Conservation (phyloP, 2,888 invertebrate species). For the Desoria tigrina region DNA sequence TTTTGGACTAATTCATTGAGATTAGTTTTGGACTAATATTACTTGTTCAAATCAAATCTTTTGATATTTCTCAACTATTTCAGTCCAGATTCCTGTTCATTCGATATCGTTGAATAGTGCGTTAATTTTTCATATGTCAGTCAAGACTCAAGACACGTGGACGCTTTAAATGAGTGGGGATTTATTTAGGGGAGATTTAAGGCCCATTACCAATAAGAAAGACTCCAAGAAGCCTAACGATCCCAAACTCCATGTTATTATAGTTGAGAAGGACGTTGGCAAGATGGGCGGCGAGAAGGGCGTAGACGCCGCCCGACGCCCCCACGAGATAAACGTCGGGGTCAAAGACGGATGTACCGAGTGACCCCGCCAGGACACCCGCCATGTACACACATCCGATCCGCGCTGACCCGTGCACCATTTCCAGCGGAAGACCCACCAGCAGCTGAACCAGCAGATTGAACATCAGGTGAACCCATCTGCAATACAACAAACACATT, state of each 20-base stretch:
- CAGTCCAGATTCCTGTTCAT: no score
- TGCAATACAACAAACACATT: no score
- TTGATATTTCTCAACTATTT: no score
- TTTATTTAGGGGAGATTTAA: background rate
- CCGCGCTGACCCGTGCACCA: slow-evolving; percentile 90
- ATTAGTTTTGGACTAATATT: no score
- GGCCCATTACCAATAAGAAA: slow-evolving; percentile 78
- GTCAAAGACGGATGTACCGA: slow-evolving; percentile 88
- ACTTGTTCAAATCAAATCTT: no score
- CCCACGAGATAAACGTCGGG: slow-evolving; percentile 93
- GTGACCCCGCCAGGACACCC: slow-evolving; percentile 79
- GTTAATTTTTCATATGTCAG: no score
- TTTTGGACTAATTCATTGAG: no score
- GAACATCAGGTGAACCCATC: slow-evolving; percentile 91
- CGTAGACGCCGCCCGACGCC: slow-evolving; percentile 96
- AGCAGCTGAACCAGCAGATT: slow-evolving; percentile 90
- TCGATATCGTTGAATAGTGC: no score
- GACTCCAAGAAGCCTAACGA: slow-evolving; percentile 83
- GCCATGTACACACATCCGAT: slow-evolving; percentile 81
- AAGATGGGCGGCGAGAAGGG: slow-evolving; percentile 89
- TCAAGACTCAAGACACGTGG: no score
- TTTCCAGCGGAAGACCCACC: slow-evolving; percentile 90
- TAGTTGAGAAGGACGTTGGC: slow-evolving; percentile 94
- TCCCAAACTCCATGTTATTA: slow-evolving; percentile 91
- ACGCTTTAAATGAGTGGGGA: no score